phyloP scores from a whole-genome alignment of 2,797 vertebrate genomes.

The Valencia hispanica region DNA sequence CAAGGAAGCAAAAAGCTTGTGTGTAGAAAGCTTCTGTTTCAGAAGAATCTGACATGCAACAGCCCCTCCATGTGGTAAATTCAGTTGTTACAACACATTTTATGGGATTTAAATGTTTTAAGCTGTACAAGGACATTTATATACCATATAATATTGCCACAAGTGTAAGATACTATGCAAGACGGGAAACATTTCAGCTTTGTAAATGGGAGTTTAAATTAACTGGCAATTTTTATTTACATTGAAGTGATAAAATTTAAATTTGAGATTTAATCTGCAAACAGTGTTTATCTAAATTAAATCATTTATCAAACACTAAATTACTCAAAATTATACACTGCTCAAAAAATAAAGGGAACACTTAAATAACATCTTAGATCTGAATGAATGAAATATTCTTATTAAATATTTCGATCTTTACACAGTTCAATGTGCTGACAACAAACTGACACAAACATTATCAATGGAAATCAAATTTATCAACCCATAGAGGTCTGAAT shows the following conservation, averaged over 20 bases:
- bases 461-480: too few species aligned
- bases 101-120: neutral
- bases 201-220: neutral
- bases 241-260: neutral
- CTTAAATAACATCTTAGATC: too few species aligned
- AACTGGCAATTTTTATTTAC: neutral
- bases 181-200: too few species aligned
- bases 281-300: neutral
- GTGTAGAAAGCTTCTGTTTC: conserved; percentile 9
- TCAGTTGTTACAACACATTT: neutral
- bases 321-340: too few species aligned
- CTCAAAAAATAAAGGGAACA: too few species aligned
- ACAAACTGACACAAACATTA: too few species aligned
- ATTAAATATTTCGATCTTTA: too few species aligned
- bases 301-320: neutral
- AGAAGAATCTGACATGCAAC: conserved; percentile 22
- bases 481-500: too few species aligned
- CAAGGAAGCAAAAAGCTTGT: conserved; percentile 20
- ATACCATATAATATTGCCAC: neutral
- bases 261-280: neutral
- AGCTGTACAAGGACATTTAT: neutral
- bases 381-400: too few species aligned
- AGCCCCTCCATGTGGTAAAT: conserved; percentile 48
- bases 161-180: neutral
- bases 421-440: too few species aligned